A percentile compares a stretch with the other conserved stretches of the same genome.
Evolutionary conservation across 2,888 invertebrate genomes (phyloP).

Genomic region (Orchesellides sinensis): DNA sequence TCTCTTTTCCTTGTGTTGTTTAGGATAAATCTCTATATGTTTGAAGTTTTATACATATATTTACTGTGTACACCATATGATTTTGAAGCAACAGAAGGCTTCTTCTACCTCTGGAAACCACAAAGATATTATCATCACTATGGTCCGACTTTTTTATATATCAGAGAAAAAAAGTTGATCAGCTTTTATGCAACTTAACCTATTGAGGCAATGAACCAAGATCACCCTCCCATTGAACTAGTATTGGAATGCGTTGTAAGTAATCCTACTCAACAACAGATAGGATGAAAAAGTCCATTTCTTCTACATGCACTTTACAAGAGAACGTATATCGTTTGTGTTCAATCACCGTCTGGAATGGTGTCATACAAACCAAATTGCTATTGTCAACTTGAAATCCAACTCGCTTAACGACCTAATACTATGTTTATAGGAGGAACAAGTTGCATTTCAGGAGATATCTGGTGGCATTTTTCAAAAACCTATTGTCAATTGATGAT

Average conservation of each 20-base stretch:
- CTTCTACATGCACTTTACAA: neutral
- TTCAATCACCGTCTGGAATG: constrained; percentile 56
- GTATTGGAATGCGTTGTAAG: neutral
- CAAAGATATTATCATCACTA: neutral
- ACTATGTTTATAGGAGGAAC: constrained; percentile 10
- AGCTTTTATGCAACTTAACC: constrained; percentile 40
- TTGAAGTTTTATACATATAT: too few relatives aligned
- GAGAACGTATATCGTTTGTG: constrained; percentile 49
- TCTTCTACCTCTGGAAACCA: neutral
- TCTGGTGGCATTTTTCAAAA: constrained; percentile 27
- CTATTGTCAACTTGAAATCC: constrained; percentile 57
- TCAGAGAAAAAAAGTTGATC: constrained; percentile 32
- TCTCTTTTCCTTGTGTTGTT: constrained; percentile 37
- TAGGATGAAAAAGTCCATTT: neutral
- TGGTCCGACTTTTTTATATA: constrained; percentile 44
- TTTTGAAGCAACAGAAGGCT: neutral
- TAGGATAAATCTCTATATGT: constrained; percentile 27
- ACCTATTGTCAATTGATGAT: constrained; percentile 37
- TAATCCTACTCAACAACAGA: neutral
- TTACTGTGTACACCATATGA: neutral
- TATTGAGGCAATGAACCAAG: constrained; percentile 42
- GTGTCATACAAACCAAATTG: constrained; percentile 56
- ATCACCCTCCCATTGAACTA: constrained; percentile 25
- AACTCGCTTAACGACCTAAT: constrained; percentile 47
- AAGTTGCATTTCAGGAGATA: constrained; percentile 31